Conservation (phyloP, 2,888 invertebrate species). For the Trichopoda pennipes region DNA sequence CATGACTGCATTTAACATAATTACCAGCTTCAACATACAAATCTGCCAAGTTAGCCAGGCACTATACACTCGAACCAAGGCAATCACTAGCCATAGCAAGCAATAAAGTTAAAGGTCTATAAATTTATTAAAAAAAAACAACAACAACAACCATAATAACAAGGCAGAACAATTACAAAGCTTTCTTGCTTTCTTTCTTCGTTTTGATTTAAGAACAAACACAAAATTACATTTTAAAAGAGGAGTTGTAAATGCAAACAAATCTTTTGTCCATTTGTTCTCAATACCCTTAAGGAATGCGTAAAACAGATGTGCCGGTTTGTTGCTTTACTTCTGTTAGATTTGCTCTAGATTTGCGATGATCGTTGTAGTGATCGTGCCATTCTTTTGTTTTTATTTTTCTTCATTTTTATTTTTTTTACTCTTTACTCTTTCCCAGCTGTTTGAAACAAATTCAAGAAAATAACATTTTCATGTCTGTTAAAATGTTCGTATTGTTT, state of each 20-base stretch:
- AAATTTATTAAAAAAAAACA: constrained; percentile 31
- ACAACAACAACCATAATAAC: not conserved
- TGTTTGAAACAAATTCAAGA: too few species aligned
- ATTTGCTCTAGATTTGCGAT: constrained; percentile 60
- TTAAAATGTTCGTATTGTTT: too few species aligned
- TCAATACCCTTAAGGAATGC: constrained; percentile 64
- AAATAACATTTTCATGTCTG: too few species aligned
- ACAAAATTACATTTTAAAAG: constrained; percentile 25
- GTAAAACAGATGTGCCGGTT: constrained; percentile 63
- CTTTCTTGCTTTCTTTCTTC: constrained; percentile 11
- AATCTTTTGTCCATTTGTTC: constrained; percentile 49
- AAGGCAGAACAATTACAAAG: constrained; percentile 5
- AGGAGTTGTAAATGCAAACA: constrained; percentile 47
- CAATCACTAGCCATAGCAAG: constrained; percentile 6
- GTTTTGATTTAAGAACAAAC: not conserved
- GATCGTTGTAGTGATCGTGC: constrained; percentile 43
- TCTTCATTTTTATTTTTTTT: too few species aligned
- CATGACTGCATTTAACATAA: constrained; percentile 67
- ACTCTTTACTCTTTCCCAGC: too few species aligned
- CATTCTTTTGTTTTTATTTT: constrained; percentile 18
- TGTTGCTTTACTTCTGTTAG: constrained; percentile 43
- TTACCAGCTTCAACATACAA: constrained; percentile 63
- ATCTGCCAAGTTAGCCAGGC: constrained; percentile 43
- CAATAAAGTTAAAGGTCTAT: constrained; percentile 57
- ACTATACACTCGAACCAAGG: not conserved